phyloP scores from a whole-genome alignment of 2,113 vertebrate species.

The Vombatus ursinus region DNA sequence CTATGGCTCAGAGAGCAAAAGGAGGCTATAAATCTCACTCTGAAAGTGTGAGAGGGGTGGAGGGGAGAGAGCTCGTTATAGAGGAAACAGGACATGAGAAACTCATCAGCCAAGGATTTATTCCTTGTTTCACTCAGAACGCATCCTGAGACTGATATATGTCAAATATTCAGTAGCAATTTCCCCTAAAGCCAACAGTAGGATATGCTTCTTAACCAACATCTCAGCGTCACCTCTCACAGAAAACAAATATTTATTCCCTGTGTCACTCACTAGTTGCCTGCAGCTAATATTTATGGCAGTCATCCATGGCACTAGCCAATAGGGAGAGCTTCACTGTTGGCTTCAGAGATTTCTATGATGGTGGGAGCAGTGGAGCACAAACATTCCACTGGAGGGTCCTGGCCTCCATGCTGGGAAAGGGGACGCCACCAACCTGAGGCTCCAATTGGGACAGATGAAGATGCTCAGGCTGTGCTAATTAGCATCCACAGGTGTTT shows the following conservation, averaged over 20 bases:
- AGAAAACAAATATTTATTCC: slow-evolving; percentile 47
- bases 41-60: neutral
- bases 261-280: slow-evolving; percentile 42
- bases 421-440: neutral
- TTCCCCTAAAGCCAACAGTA: slow-evolving; percentile 58
- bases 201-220: slow-evolving; percentile 50
- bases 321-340: accelerated
- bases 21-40: neutral
- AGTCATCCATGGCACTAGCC: neutral
- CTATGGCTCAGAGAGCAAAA: slow-evolving; percentile 27
- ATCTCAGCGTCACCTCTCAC: slow-evolving; percentile 52
- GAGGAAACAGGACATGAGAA: accelerated
- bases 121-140: slow-evolving; percentile 48
- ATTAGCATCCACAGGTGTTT: neutral
- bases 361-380: neutral
- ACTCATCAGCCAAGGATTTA: slow-evolving; percentile 31
- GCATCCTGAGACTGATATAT: slow-evolving; percentile 53
- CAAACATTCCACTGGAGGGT: neutral
- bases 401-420: neutral
- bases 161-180: slow-evolving; percentile 71
- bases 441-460: neutral
- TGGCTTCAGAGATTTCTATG: neutral
- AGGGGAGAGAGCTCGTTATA: slow-evolving; percentile 16
- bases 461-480: neutral
- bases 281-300: slow-evolving; percentile 25